A percentile compares a stretch with the other conserved stretches of the same genome.
phyloP scores from a whole-genome alignment of 2,797 vertebrate genomes.

The Orientallactaga sibirica region DNA sequence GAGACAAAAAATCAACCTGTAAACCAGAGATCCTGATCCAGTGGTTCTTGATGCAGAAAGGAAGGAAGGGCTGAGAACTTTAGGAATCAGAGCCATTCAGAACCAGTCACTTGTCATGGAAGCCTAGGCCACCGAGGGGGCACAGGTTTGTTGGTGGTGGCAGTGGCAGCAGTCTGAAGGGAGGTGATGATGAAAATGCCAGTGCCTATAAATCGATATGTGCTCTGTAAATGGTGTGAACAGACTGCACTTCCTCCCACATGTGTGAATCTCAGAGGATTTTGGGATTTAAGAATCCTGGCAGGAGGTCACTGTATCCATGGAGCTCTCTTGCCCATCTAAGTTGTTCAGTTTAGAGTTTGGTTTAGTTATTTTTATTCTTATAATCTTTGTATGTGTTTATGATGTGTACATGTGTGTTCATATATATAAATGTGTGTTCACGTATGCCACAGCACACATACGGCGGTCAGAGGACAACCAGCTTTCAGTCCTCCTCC shows the following conservation, averaged over 20 bases:
- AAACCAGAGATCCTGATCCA: neutral
- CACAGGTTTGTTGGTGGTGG: rapidly evolving
- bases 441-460: too few relatives aligned
- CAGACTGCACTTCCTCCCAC: neutral
- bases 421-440: neutral
- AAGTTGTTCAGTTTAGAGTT: neutral
- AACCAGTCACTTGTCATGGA: neutral
- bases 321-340: neutral
- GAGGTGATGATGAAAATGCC: neutral
- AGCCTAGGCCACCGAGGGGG: neutral
- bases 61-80: neutral
- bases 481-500: neutral
- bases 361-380: neutral
- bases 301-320: conserved; percentile 1
- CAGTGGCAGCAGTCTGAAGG: neutral
- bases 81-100: neutral
- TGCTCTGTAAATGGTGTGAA: neutral
- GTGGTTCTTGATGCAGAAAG: neutral
- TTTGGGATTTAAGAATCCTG: neutral
- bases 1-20: conserved; percentile 7
- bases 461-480: neutral
- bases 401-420: neutral
- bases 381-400: neutral
- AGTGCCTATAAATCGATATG: neutral
- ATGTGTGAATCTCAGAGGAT: neutral